Base-by-base conservation (phyloP, 2,797 vertebrate genomes). In the Lindbergichthys nudifrons region DNA sequence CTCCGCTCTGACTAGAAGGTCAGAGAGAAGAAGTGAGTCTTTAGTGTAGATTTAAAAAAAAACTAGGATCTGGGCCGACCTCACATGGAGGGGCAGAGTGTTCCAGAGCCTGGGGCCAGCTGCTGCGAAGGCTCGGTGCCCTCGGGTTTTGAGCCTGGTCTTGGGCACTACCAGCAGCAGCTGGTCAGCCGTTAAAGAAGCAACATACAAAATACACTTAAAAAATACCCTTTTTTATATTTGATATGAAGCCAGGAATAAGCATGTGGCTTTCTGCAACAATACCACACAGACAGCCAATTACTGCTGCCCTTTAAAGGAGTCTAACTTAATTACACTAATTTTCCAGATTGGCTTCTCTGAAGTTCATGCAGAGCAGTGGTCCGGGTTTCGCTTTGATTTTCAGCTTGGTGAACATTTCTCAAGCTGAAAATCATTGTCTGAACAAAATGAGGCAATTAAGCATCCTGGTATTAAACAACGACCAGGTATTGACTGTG, bases 371-470 rank as follows among this genome's bases (percentile, higher is more conserved):
- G 19, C 26, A 21, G 61, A 36, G 62, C 15, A 42, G 19, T 1
- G 26, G 15, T 42, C 4, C 5, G 0, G 12, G 42, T 56, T 73
- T 58, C 9, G 36, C 59, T 65, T 64, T 47, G 67, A 66, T 75
- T 67, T 54, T 46, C 45, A 60, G 51, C 47, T 70, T 43, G 42
- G 57, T 19, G 65, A 48, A 1, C 6, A 36, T 41, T 47, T 69
- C 16, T 54, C 51, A 14, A 23, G 30, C 78, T 62, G 45, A 61
- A 54, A 65, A 65, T 13, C 15, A 72, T 1, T 61, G 50, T 52
- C 42, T 3, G 1, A 18, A 64, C 43, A 46, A 65, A 64, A 77
- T 53, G 19, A 61, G 32, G 70, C 50, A 54, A 79, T 86, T 62
- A 72, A 47, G 39, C 41, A 53, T 48, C 58, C 30, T 30, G 41